Conservation (phyloP, 2,888 invertebrate species). For the Galerucella calmariensis region DNA sequence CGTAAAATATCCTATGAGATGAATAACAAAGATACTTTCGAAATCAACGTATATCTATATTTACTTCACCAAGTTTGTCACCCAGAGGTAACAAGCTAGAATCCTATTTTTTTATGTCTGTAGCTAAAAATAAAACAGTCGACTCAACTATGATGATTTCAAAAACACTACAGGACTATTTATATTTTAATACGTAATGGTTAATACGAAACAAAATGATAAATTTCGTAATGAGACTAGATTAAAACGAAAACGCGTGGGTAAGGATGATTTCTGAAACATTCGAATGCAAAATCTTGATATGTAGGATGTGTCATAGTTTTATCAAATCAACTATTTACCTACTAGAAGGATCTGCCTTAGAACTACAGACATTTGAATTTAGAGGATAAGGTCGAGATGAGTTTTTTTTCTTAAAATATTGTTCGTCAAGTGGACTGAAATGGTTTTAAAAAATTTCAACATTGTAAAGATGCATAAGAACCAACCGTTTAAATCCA, state of each 20-base stretch:
- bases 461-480: no score
- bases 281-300: neutral
- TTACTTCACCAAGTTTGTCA: constrained; percentile 10
- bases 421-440: no score
- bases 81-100: constrained; percentile 19
- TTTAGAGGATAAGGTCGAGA: no score
- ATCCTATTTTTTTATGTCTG: constrained; percentile 8
- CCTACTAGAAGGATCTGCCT: no score
- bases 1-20: no score
- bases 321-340: no score
- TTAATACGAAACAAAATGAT: constrained; percentile 22
- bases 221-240: neutral
- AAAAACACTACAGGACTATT: constrained; percentile 18
- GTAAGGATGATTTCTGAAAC: neutral
- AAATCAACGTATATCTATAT: neutral
- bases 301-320: no score
- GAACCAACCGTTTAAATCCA: no score
- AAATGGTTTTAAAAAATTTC: no score
- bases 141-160: constrained; percentile 24
- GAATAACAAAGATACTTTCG: no score
- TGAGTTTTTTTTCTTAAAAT: no score
- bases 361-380: no score
- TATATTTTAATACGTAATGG: constrained; percentile 20
- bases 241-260: constrained; percentile 2
- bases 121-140: constrained; percentile 10